Base-by-base conservation (phyloP, 2,888 invertebrate species). In the Synanthedon andrenaeformis region DNA sequence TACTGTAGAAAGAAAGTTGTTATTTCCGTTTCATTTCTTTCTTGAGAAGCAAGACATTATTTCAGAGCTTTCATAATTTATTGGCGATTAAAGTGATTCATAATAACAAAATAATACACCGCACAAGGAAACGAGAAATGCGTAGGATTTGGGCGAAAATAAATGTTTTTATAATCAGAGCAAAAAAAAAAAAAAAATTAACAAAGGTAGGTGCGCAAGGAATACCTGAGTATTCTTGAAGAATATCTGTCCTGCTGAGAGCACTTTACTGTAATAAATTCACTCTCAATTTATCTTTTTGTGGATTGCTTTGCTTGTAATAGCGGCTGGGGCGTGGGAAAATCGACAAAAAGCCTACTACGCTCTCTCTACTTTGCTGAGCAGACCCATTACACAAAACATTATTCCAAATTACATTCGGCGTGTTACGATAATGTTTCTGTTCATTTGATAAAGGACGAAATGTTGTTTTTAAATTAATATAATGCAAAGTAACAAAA, bases 371-470 rank as follows among this genome's bases (percentile, higher is more conserved):
- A 72, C 72, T 75, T 72, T 72, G 64, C 67, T 62, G 72, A 73
- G 69, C 72, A 71, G 68, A 70, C 68, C 78, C 76, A 78, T 81
- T 80, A 79, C 74, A 74, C 76, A 77, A 76, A 78, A 76, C 77
- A 79, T 80, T 82, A 81, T 80, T 80, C 72, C 73, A 81, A 82
- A 82, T 81, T 79, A 77, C 79, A 77, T 75, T 68, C 72, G 74
- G 69, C 71, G 67, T 72, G 73, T 76, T 72, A 74, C 77, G 72
- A 77, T 78, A 74, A 78, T 76, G 76, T 74, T 74, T 70, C 73
- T 72, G 71, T 76, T 77, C 74, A 74, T 76, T 78, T 76, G 72
- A 76, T 74, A 74, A 74, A 70, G 71, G 67, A 71, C 66, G 66
- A 67, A 72, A 66, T 69, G 67, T 72, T 76, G 72, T 70, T 72